Conservation (phyloP, 1,140 invertebrate species). For the Forficula auricularia region DNA sequence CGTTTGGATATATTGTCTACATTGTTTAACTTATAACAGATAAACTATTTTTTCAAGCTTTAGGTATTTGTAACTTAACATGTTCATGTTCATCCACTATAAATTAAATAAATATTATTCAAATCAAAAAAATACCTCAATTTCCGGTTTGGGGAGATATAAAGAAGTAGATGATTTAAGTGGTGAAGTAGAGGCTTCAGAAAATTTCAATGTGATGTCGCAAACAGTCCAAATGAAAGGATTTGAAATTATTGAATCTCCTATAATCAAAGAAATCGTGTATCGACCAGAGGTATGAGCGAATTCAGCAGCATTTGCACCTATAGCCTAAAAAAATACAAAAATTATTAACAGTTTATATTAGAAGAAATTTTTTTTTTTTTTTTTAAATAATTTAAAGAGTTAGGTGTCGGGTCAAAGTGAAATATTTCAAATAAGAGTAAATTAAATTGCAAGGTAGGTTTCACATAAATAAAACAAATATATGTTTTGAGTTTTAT, state of each 20-base stretch:
- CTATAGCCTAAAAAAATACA: constrained; percentile 48
- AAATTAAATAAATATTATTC: too few species aligned
- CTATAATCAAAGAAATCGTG: constrained; percentile 68
- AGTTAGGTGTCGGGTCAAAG: too few species aligned
- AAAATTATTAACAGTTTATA: constrained; percentile 2
- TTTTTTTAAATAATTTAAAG: too few species aligned
- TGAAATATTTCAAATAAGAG: neutral
- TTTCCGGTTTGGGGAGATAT: constrained; percentile 59
- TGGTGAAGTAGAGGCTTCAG: constrained; percentile 23
- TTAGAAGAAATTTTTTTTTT: neutral
- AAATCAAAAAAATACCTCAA: constrained; percentile 53
- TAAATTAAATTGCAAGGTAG: neutral
- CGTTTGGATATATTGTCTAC: too few species aligned
- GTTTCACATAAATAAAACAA: neutral
- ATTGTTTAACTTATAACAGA: too few species aligned
- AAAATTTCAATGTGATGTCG: constrained; percentile 55
- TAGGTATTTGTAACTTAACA: too few species aligned
- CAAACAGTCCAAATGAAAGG: constrained; percentile 74
- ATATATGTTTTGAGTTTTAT: too few species aligned
- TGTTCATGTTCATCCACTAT: too few species aligned
- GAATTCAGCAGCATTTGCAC: constrained; percentile 63
- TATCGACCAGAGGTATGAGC: constrained; percentile 59
- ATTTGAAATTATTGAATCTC: constrained; percentile 78
- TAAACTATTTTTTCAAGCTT: too few species aligned
- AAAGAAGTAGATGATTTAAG: constrained; percentile 23